phyloP scores from a whole-genome alignment of 2,113 vertebrate genomes.

The Austrofundulus limnaeus region DNA sequence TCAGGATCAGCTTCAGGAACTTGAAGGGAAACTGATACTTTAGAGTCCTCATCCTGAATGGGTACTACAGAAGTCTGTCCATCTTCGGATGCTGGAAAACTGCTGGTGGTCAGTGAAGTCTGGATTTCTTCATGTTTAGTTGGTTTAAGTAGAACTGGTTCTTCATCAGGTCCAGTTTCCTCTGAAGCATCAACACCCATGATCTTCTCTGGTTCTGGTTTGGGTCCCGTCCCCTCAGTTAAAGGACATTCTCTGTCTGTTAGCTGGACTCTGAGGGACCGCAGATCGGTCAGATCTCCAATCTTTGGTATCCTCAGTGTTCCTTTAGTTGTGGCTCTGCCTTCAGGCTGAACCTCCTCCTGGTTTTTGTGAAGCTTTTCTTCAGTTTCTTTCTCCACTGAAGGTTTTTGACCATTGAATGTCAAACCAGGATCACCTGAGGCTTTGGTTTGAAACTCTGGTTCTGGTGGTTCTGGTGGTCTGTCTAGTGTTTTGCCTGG shows the following conservation, averaged over 20 bases:
- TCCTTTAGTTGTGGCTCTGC: not conserved
- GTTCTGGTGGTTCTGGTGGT: not conserved
- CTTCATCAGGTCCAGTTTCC: not conserved
- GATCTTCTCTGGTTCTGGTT: not conserved
- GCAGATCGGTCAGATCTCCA: not conserved
- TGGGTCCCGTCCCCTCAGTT: not conserved
- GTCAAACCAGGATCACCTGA: not conserved
- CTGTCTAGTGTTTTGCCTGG: not conserved
- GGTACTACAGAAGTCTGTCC: not conserved
- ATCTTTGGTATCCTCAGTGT: not conserved
- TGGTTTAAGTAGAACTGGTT: not conserved
- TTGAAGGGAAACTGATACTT: not conserved
- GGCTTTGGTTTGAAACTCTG: not conserved
- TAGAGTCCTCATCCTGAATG: not conserved
- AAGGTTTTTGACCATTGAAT: not conserved
- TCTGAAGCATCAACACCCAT: not conserved
- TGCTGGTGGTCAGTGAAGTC: no score
- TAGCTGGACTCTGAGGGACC: no score
- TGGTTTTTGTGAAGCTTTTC: not conserved
- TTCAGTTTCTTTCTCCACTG: not conserved
- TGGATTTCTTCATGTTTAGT: no score
- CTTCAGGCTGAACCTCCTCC: not conserved
- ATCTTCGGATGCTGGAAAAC: not conserved
- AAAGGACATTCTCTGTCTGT: not conserved
- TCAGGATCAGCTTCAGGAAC: not conserved